Conservation (phyloP, 1,140 invertebrate species). For the Pseudomyrmex cubaensis region DNA sequence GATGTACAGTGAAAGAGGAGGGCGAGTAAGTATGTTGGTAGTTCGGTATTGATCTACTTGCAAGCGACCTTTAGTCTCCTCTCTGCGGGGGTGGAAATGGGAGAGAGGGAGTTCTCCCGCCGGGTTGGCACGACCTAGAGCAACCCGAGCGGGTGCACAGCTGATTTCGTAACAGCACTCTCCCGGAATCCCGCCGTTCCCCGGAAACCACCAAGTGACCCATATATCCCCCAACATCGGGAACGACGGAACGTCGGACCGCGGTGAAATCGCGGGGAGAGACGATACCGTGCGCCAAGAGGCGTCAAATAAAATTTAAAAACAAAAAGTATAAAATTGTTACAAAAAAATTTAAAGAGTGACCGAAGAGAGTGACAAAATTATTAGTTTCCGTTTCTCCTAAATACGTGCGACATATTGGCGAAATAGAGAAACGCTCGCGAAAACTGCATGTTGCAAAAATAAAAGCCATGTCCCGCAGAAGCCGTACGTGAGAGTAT, state of each 20-base stretch:
- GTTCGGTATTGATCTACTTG: conserved; percentile 74
- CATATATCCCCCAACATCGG: conserved; percentile 42
- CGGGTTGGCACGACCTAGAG: conserved; percentile 71
- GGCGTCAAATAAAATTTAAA: no score
- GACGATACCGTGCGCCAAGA: neutral
- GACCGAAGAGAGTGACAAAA: no score
- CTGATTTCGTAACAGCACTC: conserved; percentile 74
- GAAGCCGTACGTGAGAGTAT: neutral
- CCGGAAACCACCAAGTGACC: conserved; percentile 64
- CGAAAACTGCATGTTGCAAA: neutral
- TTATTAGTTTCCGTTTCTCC: neutral
- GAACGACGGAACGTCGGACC: neutral
- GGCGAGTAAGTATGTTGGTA: conserved; percentile 69
- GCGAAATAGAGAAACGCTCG: neutral
- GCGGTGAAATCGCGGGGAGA: neutral
- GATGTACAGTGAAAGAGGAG: conserved; percentile 53
- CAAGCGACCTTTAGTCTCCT: conserved; percentile 72
- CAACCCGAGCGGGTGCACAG: conserved; percentile 70
- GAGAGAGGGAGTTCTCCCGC: neutral
- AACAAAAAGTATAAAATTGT: no score
- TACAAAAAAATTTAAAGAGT: no score
- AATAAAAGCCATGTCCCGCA: neutral
- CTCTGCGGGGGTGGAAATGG: conserved; percentile 53
- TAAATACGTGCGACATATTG: neutral
- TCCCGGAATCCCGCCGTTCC: conserved; percentile 67